A percentile compares a stretch with the other conserved stretches of the same genome.
Conservation (phyloP, 2,797 vertebrate species). For the Glossophaga mutica region DNA sequence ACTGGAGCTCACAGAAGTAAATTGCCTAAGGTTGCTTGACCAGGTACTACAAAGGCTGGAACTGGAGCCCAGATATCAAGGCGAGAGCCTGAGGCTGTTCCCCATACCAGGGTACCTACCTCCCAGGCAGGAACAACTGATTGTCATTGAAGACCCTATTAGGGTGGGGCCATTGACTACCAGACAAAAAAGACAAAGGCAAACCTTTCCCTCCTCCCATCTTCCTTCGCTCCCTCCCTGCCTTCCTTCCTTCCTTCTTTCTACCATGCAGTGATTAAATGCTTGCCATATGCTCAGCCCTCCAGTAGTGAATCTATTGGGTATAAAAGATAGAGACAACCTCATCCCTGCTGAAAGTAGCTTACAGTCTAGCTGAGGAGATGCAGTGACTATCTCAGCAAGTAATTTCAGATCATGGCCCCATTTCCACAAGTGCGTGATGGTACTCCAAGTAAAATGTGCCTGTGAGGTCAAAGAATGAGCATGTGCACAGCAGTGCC, state of each 20-base stretch:
- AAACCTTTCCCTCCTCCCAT: background rate
- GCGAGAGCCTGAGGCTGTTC: background rate
- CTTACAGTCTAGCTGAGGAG: background rate
- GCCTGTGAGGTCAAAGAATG: background rate
- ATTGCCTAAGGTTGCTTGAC: background rate
- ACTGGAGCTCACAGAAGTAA: background rate
- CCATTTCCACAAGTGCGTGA: background rate
- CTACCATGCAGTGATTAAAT: slow-evolving; percentile 32
- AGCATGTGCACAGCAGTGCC: background rate
- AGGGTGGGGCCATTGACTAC: background rate
- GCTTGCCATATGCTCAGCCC: background rate
- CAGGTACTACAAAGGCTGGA: background rate
- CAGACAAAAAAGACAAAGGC: background rate
- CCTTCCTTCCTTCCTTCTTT: background rate
- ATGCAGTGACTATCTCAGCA: background rate
- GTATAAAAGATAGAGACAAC: background rate
- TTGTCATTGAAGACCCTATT: too few relatives aligned
- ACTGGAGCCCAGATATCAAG: background rate
- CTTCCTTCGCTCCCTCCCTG: background rate
- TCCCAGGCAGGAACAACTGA: background rate
- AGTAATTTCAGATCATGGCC: background rate
- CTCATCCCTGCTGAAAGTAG: slow-evolving; percentile 12
- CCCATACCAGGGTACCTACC: background rate
- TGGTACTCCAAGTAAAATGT: background rate
- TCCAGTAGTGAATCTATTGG: background rate